These are phyloP conservation scores for Gibbula magus DNA, from an alignment of 2,888 invertebrate genomes.

Conservation along the genomic window DNA sequence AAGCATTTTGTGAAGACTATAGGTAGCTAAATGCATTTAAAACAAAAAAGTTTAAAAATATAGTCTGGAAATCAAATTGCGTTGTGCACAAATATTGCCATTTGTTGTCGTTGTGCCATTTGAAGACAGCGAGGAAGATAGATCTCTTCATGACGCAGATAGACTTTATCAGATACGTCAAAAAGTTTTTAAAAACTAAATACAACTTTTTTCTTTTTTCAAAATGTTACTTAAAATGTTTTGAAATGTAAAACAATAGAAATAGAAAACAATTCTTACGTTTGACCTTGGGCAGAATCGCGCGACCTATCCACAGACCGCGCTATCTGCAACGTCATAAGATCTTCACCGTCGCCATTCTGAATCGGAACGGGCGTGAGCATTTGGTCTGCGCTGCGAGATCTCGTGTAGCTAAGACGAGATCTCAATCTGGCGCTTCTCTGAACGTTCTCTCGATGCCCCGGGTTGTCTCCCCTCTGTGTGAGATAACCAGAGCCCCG, in stretches of 20 bases:
- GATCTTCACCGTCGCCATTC: neutral
- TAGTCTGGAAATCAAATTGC: no score
- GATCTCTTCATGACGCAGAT: no score
- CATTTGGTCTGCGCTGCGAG: slow-evolving; percentile 17
- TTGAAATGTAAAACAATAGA: neutral
- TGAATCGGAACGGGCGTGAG: neutral
- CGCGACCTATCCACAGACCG: neutral
- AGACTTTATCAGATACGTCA: no score
- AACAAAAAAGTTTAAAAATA: no score
- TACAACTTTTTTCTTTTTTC: no score
- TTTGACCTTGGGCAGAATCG: neutral
- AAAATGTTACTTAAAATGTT: no score
- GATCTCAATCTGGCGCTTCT: slow-evolving; percentile 12
- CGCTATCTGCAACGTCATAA: neutral
- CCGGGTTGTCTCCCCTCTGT: neutral
- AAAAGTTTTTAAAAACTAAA: no score
- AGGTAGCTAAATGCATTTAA: no score
- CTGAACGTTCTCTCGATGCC: neutral
- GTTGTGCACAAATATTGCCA: no score
- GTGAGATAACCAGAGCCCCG: neutral
- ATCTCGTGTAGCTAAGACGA: slow-evolving; percentile 8
- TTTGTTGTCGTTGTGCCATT: no score
- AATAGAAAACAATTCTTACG: neutral
- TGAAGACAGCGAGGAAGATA: no score
- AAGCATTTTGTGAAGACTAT: no score